These are phyloP conservation scores for Diceros bicornis DNA, from an alignment of 2,797 vertebrate species.

Conservation along the genomic window DNA sequence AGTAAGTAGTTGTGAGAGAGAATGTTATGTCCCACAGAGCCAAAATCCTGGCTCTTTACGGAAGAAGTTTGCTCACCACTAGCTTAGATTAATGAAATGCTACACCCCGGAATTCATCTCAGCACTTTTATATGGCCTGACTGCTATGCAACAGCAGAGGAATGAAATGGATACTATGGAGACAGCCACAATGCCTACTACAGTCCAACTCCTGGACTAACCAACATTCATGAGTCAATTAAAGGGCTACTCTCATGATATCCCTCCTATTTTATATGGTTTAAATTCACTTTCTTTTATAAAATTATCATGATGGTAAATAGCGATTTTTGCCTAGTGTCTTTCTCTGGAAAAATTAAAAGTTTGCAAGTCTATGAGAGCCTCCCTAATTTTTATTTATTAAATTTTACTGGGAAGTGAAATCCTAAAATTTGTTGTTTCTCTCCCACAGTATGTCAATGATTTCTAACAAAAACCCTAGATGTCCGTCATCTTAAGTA, in stretches of 20 bases:
- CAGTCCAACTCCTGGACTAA: background rate
- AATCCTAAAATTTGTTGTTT: background rate
- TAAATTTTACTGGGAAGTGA: background rate
- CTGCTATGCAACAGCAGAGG: background rate
- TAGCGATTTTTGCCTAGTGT: background rate
- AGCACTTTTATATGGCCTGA: accelerated
- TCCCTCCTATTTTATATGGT: background rate
- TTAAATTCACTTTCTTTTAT: conserved; percentile 7
- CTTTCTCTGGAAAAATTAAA: background rate
- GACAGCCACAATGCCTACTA: background rate
- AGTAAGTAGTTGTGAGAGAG: background rate
- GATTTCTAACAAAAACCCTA: background rate
- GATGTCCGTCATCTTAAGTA: background rate
- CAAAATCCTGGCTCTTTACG: background rate
- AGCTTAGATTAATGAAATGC: background rate
- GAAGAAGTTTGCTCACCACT: background rate
- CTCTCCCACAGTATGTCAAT: background rate
- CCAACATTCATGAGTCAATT: background rate
- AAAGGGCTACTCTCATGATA: background rate
- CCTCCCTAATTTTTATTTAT: background rate
- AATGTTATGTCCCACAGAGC: background rate
- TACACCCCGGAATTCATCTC: background rate
- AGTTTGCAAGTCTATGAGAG: background rate
- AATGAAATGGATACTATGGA: background rate
- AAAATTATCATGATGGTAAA: background rate